Conservation (phyloP, 2,888 invertebrate species). For the Galerucella nymphaeae region DNA sequence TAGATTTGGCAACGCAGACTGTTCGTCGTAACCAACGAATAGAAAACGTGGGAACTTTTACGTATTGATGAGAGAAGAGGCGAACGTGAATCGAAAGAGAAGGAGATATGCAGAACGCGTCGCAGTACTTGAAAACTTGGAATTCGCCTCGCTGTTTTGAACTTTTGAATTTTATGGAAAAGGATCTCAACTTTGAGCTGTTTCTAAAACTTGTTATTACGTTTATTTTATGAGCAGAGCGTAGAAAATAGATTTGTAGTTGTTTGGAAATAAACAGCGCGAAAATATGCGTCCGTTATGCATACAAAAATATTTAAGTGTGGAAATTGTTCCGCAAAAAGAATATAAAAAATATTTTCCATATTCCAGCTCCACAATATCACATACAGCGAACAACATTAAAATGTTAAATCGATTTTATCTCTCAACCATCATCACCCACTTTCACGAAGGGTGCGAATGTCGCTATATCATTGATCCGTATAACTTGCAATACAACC, state of each 20-base stretch:
- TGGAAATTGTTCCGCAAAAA: too few relatives aligned
- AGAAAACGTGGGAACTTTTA: conserved; percentile 51
- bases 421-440: background rate
- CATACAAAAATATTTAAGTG: too few relatives aligned
- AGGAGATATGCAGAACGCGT: conserved; percentile 18
- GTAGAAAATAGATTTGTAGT: background rate
- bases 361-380: too few relatives aligned
- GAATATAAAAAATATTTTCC: too few relatives aligned
- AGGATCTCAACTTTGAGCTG: background rate
- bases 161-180: conserved; percentile 33
- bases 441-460: background rate
- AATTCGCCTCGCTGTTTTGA: conserved; percentile 29
- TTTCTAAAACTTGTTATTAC: conserved; percentile 17
- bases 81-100: conserved; percentile 28
- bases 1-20: conserved; percentile 20
- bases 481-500: background rate
- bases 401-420: conserved; percentile 1
- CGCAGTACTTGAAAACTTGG: conserved; percentile 34
- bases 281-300: too few relatives aligned
- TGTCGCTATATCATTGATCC: conserved; percentile 5
- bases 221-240: background rate
- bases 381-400: background rate
- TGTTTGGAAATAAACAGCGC: too few relatives aligned
- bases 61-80: conserved; percentile 30
- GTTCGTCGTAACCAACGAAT: conserved; percentile 41